These are phyloP conservation scores for Phylloscopus trochiloides DNA, from an alignment of 2,113 vertebrate species.

Conservation along the genomic window DNA sequence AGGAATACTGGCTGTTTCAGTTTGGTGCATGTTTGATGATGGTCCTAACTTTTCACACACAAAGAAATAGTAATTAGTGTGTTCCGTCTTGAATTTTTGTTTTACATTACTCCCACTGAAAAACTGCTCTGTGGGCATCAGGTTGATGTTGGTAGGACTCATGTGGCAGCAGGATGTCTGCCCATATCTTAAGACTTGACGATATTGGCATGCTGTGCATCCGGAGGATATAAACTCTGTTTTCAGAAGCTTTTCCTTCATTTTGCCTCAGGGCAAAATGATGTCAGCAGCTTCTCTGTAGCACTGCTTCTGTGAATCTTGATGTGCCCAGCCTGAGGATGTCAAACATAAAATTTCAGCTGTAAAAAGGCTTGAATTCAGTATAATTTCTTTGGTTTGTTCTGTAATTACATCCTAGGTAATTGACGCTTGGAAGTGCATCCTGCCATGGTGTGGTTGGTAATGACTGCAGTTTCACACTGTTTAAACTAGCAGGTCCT, in stretches of 20 bases:
- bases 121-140: background rate
- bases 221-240: background rate
- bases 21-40: background rate
- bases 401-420: background rate
- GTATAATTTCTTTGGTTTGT: background rate
- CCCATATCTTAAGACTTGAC: fast-evolving
- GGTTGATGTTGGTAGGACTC: background rate
- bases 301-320: background rate
- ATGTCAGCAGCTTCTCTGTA: background rate
- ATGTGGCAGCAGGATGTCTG: background rate
- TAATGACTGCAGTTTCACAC: background rate
- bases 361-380: background rate
- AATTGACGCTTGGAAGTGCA: background rate
- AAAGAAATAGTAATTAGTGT: background rate
- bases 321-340: background rate
- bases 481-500: background rate
- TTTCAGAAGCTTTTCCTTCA: background rate
- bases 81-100: background rate
- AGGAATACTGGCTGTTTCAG: background rate
- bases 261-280: background rate
- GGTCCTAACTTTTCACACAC: background rate
- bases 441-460: background rate
- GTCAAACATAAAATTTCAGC: background rate
- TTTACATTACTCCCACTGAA: background rate
- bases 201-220: background rate